Evolutionary conservation across 2,113 vertebrate genomes (phyloP).

Genomic region (Caranx melampygus): DNA sequence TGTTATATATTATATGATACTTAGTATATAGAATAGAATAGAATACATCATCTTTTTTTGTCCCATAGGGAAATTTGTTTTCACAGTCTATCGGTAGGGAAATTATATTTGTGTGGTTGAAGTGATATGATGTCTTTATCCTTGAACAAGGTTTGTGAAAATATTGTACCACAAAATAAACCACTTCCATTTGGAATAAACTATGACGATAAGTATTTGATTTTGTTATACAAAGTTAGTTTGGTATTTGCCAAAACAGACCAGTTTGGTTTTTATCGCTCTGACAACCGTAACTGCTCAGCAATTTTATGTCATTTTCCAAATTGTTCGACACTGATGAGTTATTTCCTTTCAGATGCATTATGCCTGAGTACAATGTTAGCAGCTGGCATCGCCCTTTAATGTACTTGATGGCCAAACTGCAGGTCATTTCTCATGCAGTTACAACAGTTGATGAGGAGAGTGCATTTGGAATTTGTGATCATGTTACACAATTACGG

Average conservation of each 20-base stretch:
- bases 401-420: constrained; percentile 37
- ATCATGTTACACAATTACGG: constrained; percentile 47
- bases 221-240: too few relatives aligned
- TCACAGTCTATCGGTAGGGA: too few relatives aligned
- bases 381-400: constrained; percentile 36
- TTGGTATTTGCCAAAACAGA: background rate
- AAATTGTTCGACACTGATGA: constrained; percentile 29
- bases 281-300: constrained; percentile 1
- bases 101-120: background rate
- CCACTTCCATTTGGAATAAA: too few relatives aligned
- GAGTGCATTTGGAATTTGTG: constrained; percentile 39
- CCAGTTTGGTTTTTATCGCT: background rate
- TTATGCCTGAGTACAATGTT: constrained; percentile 51
- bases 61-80: too few relatives aligned
- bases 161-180: too few relatives aligned
- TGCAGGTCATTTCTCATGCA: constrained; percentile 10
- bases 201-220: too few relatives aligned
- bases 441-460: background rate
- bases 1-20: too few relatives aligned
- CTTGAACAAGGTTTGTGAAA: too few relatives aligned
- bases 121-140: too few relatives aligned
- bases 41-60: too few relatives aligned
- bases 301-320: constrained; percentile 44
- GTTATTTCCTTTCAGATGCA: constrained; percentile 35
- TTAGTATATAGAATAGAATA: too few relatives aligned